Percentiles rank a stretch among this genome's conserved stretches.
Evolutionary conservation across 2,113 vertebrate genomes (phyloP).

Genomic region (human (Homo sapiens)): DNA sequence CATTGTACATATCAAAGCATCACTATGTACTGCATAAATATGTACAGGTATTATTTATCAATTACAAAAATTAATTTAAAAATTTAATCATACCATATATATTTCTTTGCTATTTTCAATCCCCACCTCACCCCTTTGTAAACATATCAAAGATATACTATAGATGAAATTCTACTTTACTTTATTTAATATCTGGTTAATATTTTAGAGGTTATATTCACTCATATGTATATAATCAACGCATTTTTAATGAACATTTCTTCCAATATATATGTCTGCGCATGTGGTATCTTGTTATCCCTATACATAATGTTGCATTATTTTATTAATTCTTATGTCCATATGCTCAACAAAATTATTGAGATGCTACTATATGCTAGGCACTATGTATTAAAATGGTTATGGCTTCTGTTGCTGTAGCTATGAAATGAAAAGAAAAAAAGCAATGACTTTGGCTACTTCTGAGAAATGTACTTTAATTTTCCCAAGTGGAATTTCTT

Average conservation of each 20-base stretch:
- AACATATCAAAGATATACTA: background rate
- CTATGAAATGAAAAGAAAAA: background rate
- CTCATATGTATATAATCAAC: background rate
- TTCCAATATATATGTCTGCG: background rate
- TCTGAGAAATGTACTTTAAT: constrained; percentile 17
- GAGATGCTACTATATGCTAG: background rate
- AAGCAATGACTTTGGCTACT: background rate
- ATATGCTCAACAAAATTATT: background rate
- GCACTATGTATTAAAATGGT: background rate
- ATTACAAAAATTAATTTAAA: background rate
- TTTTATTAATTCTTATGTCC: background rate
- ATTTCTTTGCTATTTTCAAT: background rate
- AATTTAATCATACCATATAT: background rate
- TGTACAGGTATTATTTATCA: background rate
- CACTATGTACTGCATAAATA: background rate
- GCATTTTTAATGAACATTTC: background rate
- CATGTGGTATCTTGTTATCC: background rate
- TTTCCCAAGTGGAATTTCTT: constrained; percentile 12
- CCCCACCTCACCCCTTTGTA: background rate
- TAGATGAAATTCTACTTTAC: background rate
- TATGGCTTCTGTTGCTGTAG: background rate
- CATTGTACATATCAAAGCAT: background rate
- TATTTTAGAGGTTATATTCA: background rate
- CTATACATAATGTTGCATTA: background rate
- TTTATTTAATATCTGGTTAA: background rate